Evolutionary conservation across 1,140 invertebrate genomes (phyloP), one percentile per base, ranked within the genome.

Genomic region (Drosophila parvula): DNA sequence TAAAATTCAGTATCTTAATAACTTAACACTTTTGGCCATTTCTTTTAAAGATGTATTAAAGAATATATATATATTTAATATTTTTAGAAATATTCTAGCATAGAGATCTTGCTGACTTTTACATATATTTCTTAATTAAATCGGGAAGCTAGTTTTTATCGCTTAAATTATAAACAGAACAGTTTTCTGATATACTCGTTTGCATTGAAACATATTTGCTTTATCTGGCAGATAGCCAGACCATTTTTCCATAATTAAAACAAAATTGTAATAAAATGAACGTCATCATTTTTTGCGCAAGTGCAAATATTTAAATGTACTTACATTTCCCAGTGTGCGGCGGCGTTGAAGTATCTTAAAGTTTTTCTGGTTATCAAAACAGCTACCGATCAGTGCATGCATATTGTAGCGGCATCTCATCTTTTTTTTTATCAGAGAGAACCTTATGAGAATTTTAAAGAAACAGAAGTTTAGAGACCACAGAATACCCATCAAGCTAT

Each of bases 321-420:
- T 36, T 62, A 11, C 7, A 57, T 40, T 36, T 63, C 16, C 10
- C 55, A 32, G 28, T 12, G 9, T 22, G 43, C 12, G 18, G 32
- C 16, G 12, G 27, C 30, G 32, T 18, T 65, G 16, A 63, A 63
- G 16, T 18, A 38, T 63, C 43, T 47, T 47, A 22, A 62, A 63
- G 32, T 32, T 65, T 34, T 53, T 14, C 63, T 67, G 63, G 32
- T 67, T 67, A 65, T 81, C 79, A 57, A 34, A 30, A 40, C 56
- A 43, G 78, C 79, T 81, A 77, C 78, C 50, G 65, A 81, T 71
- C 41, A 43, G 48, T 56, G 59, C 60, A 22, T 63, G 27, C 60
- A 47, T 67, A 22, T 45, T 4, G 2, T 47, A n/a, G 44, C 7
- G n/a, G n/a, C 22, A 11, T 22, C 41, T 65, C 16, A 11, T 18